A percentile compares a stretch with the other conserved stretches of the same genome.
phyloP scores from a whole-genome alignment of 1,140 invertebrate species.

The Macrosteles quadrilineatus region DNA sequence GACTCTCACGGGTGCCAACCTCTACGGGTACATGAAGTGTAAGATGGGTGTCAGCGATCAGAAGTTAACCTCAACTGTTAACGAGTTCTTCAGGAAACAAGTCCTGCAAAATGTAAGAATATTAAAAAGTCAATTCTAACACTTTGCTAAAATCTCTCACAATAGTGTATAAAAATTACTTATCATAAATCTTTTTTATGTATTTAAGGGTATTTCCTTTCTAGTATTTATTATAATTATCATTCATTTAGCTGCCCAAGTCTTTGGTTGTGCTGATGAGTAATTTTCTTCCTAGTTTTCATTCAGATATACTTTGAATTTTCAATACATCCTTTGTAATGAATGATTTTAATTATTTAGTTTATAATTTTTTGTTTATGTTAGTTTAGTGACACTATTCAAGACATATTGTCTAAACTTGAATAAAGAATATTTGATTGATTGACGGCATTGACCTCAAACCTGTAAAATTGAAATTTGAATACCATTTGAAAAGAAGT shows the following conservation, averaged over 20 bases:
- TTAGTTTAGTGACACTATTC: too few relatives aligned
- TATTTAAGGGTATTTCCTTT: not conserved
- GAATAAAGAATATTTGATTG: too few relatives aligned
- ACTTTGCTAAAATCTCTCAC: too few relatives aligned
- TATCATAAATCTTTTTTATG: not conserved
- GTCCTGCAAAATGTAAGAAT: constrained; percentile 70
- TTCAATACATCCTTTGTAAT: too few relatives aligned
- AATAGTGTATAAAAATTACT: not conserved
- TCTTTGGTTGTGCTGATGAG: not conserved
- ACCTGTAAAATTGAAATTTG: too few relatives aligned
- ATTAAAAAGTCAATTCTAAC: not conserved
- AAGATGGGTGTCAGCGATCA: constrained; percentile 78
- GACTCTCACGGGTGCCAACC: constrained; percentile 87
- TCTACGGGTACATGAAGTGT: constrained; percentile 96
- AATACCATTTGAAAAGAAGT: too few relatives aligned
- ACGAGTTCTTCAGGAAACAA: constrained; percentile 80
- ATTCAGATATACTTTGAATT: too few relatives aligned
- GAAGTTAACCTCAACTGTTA: constrained; percentile 68
- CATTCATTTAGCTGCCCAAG: not conserved
- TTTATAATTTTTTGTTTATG: too few relatives aligned
- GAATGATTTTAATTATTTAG: too few relatives aligned
- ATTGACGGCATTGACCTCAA: too few relatives aligned
- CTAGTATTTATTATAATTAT: too few relatives aligned
- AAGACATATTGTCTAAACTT: too few relatives aligned
- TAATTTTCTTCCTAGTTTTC: not conserved